Base-by-base conservation (phyloP, 1,140 invertebrate species). In the Callitettix versicolor region DNA sequence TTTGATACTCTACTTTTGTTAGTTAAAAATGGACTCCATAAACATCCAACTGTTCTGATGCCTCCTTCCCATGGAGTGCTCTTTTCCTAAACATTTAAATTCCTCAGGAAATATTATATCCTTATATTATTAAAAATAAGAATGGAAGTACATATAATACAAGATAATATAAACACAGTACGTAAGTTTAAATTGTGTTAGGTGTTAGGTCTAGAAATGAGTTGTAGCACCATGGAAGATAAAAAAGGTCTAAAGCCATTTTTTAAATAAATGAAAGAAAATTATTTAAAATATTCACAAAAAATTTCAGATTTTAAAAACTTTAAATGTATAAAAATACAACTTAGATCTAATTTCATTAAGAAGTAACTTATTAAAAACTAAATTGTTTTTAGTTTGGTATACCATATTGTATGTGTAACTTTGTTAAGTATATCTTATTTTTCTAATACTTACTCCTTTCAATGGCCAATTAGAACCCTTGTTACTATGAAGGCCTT, bases 21-120 rank as follows among this genome's bases (percentile, higher is more conserved):
- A 36, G 73, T 71, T 33, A 79, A 68, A 17, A 83, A 65, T 1
- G 84, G 80, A 68, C 83, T 86, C 86, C 88, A 92, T 55, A 95
- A 70, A 14, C 88, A 79, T 0, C 85, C 86, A 0, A 79, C 76
- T 1, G 82, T 84, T 60, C 88, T 73, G 0, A 86, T 76, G 1
- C 84, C 91, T n/a, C 91, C 91, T 72, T 95, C 91, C 80, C 85
- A 95, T 1, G 86, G 74, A n/a, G 82, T 82, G 53, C 79, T 77
- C 72, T 95, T 95, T 14, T 80, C 73, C 80, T 82, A 53, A 7
- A 68, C 56, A 56, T 50, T n/a, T n/a, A 18, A 6, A 9, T 43
- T 15, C n/a, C n/a, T n/a, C n/a, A n/a, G n/a, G n/a, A n/a, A n/a
- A n/a, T n/a, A n/a, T n/a, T n/a, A n/a, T n/a, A n/a, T n/a, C n/a